Base-by-base conservation (phyloP, 2,888 invertebrate genomes). In the Athalia cordata region DNA sequence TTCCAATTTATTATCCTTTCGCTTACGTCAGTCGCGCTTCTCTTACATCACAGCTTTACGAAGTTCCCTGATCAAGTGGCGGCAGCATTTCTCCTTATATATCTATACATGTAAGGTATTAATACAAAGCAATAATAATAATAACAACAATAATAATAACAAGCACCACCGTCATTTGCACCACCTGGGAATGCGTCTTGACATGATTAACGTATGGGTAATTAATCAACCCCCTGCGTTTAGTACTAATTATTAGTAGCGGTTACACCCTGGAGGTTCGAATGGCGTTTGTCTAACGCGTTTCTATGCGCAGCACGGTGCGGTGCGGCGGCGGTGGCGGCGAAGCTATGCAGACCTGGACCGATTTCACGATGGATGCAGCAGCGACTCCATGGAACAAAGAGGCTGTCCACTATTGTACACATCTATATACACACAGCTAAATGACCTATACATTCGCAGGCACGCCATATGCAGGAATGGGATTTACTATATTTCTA, bases 201-300 rank as follows among this genome's bases (percentile, higher is more conserved):
- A 75, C 75, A 13, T 49, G 62, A 75, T 45, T 50, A 75, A 75
- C 62, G 75, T 15, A 47, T 50, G 29, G 49, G 43, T 62, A n/a
- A 75, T 75, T 64, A 75, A 75, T 75, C 75, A 64, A 75, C 50
- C 52, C 43, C 29, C 29, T 29, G 29, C 29, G 62, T 59, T 62
- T 50, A 13, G 50, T 75, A n/a, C 62, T 75, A 75, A 75, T 75
- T 64, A 75, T 75, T 75, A 75, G 59, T 7, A 50, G 61, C 75
- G 50, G 11, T 15, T n/a, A 64, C 29, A 49, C 50, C 29, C 62
- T 15, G n/a, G 29, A 11, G 57, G 7, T 29, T 64, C 0, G 8
- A 65, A n/a, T 43, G 13, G 29, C 9, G 9, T 29, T 8, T 9
- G 45, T 57, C 6, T 45, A 55, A 45, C 67, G 13, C 55, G 55